phyloP scores from a whole-genome alignment of 2,888 invertebrate species.

The Pseudococcus viburni region DNA sequence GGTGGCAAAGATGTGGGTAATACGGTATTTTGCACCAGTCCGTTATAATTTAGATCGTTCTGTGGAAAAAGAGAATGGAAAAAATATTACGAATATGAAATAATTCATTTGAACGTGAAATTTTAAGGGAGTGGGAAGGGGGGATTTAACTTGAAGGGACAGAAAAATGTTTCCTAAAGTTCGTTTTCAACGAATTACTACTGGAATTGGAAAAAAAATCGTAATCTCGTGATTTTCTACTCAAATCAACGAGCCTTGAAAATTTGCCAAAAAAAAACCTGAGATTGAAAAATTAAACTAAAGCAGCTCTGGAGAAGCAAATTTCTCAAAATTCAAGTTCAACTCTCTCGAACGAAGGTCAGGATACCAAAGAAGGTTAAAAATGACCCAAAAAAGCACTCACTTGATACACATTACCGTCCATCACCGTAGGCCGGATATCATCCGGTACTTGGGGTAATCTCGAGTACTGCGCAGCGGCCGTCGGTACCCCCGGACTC shows the following conservation, averaged over 20 bases:
- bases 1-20: constrained; percentile 57
- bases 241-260: too few relatives aligned
- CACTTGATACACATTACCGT: constrained; percentile 63
- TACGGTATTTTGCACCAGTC: constrained; percentile 62
- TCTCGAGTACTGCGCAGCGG: constrained; percentile 44
- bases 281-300: too few relatives aligned
- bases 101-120: background rate
- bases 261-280: too few relatives aligned
- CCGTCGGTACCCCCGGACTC: constrained; percentile 33
- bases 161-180: too few relatives aligned
- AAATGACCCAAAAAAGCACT: background rate
- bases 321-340: too few relatives aligned
- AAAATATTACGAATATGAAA: background rate
- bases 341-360: too few relatives aligned
- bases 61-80: background rate
- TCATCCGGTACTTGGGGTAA: constrained; percentile 64
- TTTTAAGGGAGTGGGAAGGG: background rate
- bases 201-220: too few relatives aligned
- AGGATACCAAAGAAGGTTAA: background rate
- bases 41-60: constrained; percentile 60
- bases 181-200: too few relatives aligned
- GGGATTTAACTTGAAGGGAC: too few relatives aligned
- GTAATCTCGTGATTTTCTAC: too few relatives aligned
- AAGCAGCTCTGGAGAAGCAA: too few relatives aligned
- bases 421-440: constrained; percentile 61